Evolutionary conservation across 2,888 invertebrate genomes (phyloP).

Genomic region (Dicranocentrus wangi): DNA sequence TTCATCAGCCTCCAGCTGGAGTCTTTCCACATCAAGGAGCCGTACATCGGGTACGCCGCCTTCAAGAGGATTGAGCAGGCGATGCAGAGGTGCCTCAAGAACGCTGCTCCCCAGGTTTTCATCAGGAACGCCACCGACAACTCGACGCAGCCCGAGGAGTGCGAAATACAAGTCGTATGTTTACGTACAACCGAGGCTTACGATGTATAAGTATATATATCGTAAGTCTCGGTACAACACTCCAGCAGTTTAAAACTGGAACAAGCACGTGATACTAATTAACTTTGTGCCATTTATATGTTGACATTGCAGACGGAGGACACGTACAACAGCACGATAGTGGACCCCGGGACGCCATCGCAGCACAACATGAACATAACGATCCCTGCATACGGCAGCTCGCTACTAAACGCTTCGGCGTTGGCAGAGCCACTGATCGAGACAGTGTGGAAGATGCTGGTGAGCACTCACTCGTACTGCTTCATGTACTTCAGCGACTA

Average conservation of each 20-base stretch:
- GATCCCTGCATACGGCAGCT: conserved; percentile 4
- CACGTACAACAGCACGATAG: conserved; percentile 3
- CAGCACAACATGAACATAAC: not conserved
- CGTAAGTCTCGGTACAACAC: no score
- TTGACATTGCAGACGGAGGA: not conserved
- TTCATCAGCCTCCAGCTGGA: conserved; percentile 49
- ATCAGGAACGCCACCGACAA: not conserved
- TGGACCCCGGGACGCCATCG: not conserved
- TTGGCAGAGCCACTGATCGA: conserved; percentile 67
- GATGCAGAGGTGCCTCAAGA: not conserved
- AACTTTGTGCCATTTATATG: not conserved
- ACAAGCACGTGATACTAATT: no score
- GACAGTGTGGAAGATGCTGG: conserved; percentile 66
- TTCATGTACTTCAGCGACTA: conserved; percentile 57
- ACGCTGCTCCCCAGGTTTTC: conserved; percentile 34
- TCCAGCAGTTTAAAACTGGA: no score
- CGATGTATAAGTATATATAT: no score
- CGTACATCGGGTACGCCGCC: conserved; percentile 38
- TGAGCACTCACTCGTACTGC: conserved; percentile 66
- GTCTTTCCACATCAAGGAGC: conserved; percentile 54
- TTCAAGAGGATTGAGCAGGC: conserved; percentile 45
- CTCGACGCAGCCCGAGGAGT: not conserved
- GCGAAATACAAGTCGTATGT: conserved; percentile 37
- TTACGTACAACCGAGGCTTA: no score
- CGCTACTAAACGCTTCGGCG: not conserved